phyloP scores from a whole-genome alignment of 64 coral and sea anemone genomes.

The Montipora foliosa region DNA sequence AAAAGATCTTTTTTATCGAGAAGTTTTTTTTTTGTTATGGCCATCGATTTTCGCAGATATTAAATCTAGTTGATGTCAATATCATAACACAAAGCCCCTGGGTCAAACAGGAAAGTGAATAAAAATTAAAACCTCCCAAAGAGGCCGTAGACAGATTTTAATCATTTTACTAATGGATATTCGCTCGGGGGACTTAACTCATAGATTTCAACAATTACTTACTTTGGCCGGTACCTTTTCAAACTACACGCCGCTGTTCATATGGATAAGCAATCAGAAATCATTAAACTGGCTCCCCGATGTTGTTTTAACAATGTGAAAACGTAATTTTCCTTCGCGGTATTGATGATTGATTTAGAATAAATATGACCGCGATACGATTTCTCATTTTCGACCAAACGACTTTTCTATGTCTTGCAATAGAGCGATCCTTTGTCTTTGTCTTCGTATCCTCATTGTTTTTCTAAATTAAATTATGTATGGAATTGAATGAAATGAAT shows the following conservation, averaged over 20 bases:
- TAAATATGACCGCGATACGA: no score
- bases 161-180: background rate
- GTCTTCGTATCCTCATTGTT: no score
- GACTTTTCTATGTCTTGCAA: no score
- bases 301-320: background rate
- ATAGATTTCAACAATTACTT: slow-evolving; percentile 16
- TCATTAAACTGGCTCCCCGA: background rate
- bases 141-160: background rate
- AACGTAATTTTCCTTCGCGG: no score
- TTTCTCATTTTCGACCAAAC: no score
- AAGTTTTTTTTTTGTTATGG: background rate
- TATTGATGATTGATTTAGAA: no score
- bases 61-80: background rate
- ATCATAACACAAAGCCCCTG: background rate
- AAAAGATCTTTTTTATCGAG: background rate
- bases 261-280: background rate
- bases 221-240: background rate
- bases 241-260: background rate
- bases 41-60: background rate
- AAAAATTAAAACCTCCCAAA: background rate
- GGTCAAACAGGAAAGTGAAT: background rate
- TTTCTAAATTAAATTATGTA: no score
- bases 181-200: slow-evolving; percentile 4
- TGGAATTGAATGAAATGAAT: background rate
- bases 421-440: no score